Percentiles rank a stretch among this genome's conserved stretches.
Evolutionary conservation across 2,113 vertebrate genomes (phyloP).

Genomic region (Crotalus helleri): DNA sequence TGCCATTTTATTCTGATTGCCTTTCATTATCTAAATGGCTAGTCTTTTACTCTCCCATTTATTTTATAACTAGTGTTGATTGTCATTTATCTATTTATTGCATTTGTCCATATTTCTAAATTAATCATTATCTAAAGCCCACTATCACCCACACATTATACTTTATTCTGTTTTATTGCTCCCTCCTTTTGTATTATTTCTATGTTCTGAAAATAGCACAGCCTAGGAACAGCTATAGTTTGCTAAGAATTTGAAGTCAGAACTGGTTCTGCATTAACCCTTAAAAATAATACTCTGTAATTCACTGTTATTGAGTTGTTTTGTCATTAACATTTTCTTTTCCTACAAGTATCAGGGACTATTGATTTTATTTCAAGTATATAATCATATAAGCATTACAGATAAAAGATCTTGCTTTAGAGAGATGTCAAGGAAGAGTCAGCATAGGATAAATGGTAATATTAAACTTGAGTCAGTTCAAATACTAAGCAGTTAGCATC

Average conservation of each 20-base stretch:
- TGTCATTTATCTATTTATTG: constrained; percentile 7
- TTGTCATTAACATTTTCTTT: not conserved
- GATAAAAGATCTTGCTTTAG: not conserved
- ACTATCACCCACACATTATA: not conserved
- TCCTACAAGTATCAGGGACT: not conserved
- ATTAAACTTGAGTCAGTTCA: not conserved
- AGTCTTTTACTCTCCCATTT: not conserved
- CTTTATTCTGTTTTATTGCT: constrained; percentile 7
- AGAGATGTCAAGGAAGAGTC: not conserved
- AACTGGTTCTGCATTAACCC: not conserved
- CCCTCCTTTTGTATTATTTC: not conserved
- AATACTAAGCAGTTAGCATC: not conserved
- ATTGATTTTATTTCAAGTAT: not conserved
- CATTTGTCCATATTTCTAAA: not conserved
- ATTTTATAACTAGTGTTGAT: not conserved
- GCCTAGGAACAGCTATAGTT: not conserved
- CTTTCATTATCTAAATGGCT: not conserved
- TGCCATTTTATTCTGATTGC: constrained; percentile 3
- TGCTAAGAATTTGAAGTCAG: not conserved
- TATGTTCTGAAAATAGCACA: not conserved
- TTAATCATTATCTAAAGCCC: not conserved
- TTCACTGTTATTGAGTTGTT: not conserved
- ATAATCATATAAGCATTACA: not conserved
- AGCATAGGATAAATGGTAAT: not conserved
- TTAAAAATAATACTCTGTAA: not conserved